Conservation (phyloP, 2,797 vertebrate species). For the Lithobates sylvaticus region DNA sequence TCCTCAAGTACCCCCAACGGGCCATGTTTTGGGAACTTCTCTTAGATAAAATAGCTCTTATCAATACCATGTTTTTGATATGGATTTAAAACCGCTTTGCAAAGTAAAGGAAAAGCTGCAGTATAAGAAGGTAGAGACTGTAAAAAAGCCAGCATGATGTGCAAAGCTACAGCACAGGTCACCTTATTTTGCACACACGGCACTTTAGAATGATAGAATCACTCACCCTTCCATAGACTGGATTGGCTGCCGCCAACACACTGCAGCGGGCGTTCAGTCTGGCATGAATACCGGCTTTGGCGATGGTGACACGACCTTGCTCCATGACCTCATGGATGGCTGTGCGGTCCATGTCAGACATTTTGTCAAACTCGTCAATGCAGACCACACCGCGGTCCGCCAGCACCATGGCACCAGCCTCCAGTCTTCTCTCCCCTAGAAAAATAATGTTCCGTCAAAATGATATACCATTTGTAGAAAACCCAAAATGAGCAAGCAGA, state of each 20-base stretch:
- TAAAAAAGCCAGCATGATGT: too few species aligned
- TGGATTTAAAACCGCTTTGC: too few species aligned
- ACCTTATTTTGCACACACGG: too few species aligned
- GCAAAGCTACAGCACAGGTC: too few species aligned
- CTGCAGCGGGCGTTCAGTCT: conserved; percentile 97
- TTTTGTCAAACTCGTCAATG: conserved; percentile 98
- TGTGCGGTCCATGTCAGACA: conserved; percentile 97
- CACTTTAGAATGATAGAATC: too few species aligned
- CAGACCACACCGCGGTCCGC: conserved; percentile 95
- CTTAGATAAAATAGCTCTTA: too few species aligned
- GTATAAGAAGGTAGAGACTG: too few species aligned
- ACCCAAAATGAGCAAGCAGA: not conserved
- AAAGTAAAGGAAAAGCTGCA: too few species aligned
- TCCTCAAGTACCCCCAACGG: too few species aligned
- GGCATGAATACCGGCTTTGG: conserved; percentile 97
- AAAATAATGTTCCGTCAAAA: not conserved
- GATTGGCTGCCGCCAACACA: conserved; percentile 94
- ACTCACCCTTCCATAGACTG: conserved; percentile 92
- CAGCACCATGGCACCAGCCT: conserved; percentile 96
- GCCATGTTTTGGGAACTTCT: too few species aligned
- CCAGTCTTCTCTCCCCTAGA: conserved; percentile 90
- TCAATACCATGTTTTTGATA: too few species aligned
- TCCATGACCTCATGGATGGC: conserved; percentile 99
- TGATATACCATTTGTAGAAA: too few species aligned
- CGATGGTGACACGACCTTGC: conserved; percentile 95